These are phyloP conservation scores for Trididemnum nubilum DNA, from an alignment of 23 tunicate genomes.

Conservation along the genomic window DNA sequence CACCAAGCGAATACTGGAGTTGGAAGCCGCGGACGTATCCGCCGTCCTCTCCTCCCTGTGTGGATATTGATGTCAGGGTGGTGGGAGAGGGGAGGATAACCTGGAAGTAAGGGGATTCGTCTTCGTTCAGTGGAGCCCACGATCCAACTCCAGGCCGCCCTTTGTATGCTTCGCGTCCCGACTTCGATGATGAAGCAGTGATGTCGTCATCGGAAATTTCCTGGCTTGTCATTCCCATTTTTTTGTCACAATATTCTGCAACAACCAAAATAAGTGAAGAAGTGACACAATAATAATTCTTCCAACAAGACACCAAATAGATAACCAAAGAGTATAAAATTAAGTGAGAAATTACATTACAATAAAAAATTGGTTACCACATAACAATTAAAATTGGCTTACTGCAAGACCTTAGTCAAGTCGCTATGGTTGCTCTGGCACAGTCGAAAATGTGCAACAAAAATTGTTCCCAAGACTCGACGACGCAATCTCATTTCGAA, in stretches of 20 bases:
- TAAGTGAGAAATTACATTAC: no score
- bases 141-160: conserved; percentile 11
- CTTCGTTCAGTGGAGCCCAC: conserved; percentile 45
- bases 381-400: no score
- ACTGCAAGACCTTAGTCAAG: no score
- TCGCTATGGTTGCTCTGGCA: no score
- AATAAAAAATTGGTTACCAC: no score
- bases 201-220: conserved; percentile 34
- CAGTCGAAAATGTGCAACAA: no score
- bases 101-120: conserved; percentile 45
- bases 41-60: conserved; percentile 46
- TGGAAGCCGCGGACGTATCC: conserved; percentile 26
- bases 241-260: conserved; percentile 44
- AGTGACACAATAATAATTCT: no score
- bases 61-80: conserved; percentile 31
- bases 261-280: not conserved
- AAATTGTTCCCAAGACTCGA: no score
- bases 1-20: not conserved
- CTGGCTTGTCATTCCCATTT: conserved; percentile 50
- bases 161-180: conserved; percentile 26
- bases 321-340: no score
- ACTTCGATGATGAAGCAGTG: conserved; percentile 27
- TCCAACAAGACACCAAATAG: no score
- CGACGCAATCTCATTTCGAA: no score
- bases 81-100: conserved; percentile 11